Base-by-base conservation (phyloP, 2,797 vertebrate genomes). In the Urocyon cinereoargenteus region DNA sequence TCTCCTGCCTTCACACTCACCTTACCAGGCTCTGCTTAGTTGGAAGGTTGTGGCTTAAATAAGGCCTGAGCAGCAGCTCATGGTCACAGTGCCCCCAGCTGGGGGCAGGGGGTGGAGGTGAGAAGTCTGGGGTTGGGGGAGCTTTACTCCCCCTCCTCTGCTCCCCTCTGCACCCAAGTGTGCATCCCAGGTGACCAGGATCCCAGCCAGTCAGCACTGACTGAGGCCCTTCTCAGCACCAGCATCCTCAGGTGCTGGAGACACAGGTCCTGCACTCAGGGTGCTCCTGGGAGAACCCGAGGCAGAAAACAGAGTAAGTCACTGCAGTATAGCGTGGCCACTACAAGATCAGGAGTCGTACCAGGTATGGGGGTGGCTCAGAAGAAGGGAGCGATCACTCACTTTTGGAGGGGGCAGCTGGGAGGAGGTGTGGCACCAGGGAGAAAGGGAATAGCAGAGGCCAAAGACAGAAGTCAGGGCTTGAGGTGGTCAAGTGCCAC, bases 141-240 rank as follows among this genome's bases (percentile, higher is more conserved):
- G 5, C 7, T 55, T n/a, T 49, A 2, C 22, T 53, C 16, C n/a
- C 9, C 21, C 31, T 86, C 62, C 28, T 68, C n/a, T 2, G 11
- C 1, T 28, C 8, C 24, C 2, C 6, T 79, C 64, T 61, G 59
- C 10, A 28, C 57, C 36, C 36, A 26, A 22, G 9, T 34, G 6
- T 64, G 93, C 40, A 61, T 51, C 40, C 64, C 64, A 73, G 16
- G 75, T n/a, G 82, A 34, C 51, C 87, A 66, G 87, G 12, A 68
- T 22, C 19, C 72, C 55, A 13, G 12, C 28, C 83, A 72, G 13
- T 31, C 26, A n/a, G 0, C 34, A 70, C 3, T 16, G n/a, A 24
- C 15, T 0, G 36, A 45, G 49, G 68, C 13, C 45, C 40, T 72
- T 68, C 68, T 66, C n/a, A 68, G 21, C 31, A 45, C n/a, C 45